These are phyloP conservation scores for Dasyurus viverrinus DNA, from an alignment of 2,113 vertebrate genomes.

Conservation along the genomic window DNA sequence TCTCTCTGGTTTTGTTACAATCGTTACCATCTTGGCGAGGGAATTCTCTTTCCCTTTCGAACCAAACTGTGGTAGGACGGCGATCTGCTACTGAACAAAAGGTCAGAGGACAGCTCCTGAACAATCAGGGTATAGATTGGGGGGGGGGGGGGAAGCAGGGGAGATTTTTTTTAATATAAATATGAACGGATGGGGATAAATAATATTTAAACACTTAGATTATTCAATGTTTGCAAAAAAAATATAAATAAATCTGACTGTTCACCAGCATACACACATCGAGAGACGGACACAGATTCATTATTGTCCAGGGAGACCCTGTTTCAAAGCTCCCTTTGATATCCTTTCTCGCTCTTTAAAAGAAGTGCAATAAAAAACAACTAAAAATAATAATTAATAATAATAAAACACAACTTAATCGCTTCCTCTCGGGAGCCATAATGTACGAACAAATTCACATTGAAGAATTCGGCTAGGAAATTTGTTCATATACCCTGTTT, in stretches of 20 bases:
- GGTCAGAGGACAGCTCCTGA: conserved; percentile 86
- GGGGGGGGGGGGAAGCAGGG: no score
- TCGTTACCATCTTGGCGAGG: conserved; percentile 87
- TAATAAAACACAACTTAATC: conserved; percentile 78
- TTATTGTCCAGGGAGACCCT: conserved; percentile 87
- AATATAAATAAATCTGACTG: conserved; percentile 97
- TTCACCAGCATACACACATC: conserved; percentile 93
- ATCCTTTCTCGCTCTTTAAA: conserved; percentile 88
- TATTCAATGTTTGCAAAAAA: conserved; percentile 89
- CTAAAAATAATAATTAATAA: conserved; percentile 44
- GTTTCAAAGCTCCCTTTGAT: conserved; percentile 89
- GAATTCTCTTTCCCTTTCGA: conserved; percentile 85
- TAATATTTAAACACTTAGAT: conserved; percentile 96
- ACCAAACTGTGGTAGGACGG: conserved; percentile 80
- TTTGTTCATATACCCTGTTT: conserved; percentile 99
- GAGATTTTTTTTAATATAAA: conserved; percentile 87
- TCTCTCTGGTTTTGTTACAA: conserved; percentile 93
- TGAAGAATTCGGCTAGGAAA: conserved; percentile 91
- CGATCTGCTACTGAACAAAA: conserved; percentile 85
- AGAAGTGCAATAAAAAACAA: conserved; percentile 96
- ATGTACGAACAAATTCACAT: conserved; percentile 96
- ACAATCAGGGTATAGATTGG: conserved; percentile 87
- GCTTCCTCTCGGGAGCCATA: conserved; percentile 94
- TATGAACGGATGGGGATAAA: conserved; percentile 93
- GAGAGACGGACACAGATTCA: conserved; percentile 89